Base-by-base conservation (phyloP, 2,888 invertebrate genomes). In the Archips xylosteana region DNA sequence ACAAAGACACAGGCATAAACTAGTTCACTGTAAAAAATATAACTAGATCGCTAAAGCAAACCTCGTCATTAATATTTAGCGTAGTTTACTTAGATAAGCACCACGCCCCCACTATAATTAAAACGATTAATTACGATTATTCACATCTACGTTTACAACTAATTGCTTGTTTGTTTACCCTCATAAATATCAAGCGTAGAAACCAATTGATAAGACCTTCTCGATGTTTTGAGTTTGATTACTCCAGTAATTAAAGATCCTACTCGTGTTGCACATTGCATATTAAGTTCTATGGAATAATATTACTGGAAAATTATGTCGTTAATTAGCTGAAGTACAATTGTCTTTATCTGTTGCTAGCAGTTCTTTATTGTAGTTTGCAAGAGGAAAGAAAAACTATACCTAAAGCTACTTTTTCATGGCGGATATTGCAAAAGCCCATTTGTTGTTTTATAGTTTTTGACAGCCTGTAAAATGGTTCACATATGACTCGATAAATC, bases 111-210 rank as follows among this genome's bases (percentile, higher is more conserved):
- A 59, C 36, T 32, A 59, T 49, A 45, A 68, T 69, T 74, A 69
- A 73, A 49, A 65, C 49, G 39, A 54, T 73, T 62, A 23, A 68
- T 69, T 69, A 68, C 59, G 51, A 69, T 69, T 51, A 74, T 45
- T 67, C 42, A 42, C 64, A 23, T 66, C 15, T 70, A 42, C 60
- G 60, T 65, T 62, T 36, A 68, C 54, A 57, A 63, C 32, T 72
- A 68, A 72, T 68, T 62, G 59, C 60, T 74, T 70, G 74, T 74
- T 74, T 61, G 59, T 74, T 59, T 70, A 70, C 70, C 64, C 69
- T 65, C 36, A n/a, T 69, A 49, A 23, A 36, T 59, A 42, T 73
- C 63, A 69, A 74, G 64, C 62, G 63, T 68, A 69, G 47, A 64
- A 63, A 13, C 69, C 59, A 49, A 69, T 68, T 69, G 69, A 74